Base-by-base conservation (phyloP, 2,888 invertebrate species). In the Notodonta ziczac region DNA sequence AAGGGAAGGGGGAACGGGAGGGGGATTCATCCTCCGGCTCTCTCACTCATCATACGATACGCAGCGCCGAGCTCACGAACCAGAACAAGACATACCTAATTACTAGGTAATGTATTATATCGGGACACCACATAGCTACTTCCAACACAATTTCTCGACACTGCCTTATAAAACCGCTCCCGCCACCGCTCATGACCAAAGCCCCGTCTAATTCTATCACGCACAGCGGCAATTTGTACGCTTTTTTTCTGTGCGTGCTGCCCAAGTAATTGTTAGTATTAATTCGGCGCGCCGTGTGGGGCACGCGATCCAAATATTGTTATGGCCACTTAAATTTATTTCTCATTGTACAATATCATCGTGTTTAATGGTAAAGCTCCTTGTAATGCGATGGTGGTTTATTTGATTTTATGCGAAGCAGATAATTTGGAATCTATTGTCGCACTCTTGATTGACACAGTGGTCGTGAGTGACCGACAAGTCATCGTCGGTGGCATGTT, bases 241-340 rank as follows among this genome's bases (percentile, higher is more conserved):
- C 77, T 79, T 79, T 83, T 86, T 87, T 87, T 86, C 83, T 40
- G 87, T 91, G 91, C 90, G 91, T 90, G 91, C 83, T 73, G 62
- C 71, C 73, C 78, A 65, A 83, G 88, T 90, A 91, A 91, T 91
- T 91, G 90, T 90, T 84, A 84, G 89, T 90, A 91, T 91, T 91
- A 90, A 90, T 90, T 87, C 89, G 76, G 83, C 78, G 81, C 81
- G 80, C 78, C 80, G 85, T 81, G 78, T 73, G 69, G 72, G 64
- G 63, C 91, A 90, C 91, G 90, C 90, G 81, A 90, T 76, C 70
- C 74, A 69, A 70, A 75, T 83, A 80, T 81, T 81, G 82, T 84
- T 82, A 82, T 69, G 73, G 72, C 76, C 77, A 78, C 77, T 80
- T 77, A 73, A 80, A 76, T 74, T 69, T 72, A 69, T 69, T 75